Evolutionary conservation across 2,888 invertebrate genomes (phyloP).

Genomic region (Drosophila anomalipes): DNA sequence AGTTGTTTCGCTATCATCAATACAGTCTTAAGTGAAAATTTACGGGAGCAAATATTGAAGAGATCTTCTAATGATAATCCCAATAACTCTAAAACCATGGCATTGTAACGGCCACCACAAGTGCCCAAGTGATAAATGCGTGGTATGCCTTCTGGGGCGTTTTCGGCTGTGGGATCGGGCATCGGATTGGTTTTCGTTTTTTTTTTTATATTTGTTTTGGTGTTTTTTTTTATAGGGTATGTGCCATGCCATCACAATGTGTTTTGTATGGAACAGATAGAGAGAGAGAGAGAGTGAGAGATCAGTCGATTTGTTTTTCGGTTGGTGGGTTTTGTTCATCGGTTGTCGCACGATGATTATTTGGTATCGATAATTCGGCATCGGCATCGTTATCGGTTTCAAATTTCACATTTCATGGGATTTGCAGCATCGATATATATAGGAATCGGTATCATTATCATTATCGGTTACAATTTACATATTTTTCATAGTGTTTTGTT

Average conservation of each 20-base stretch:
- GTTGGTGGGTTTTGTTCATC: slow-evolving; percentile 39
- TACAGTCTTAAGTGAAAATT: slow-evolving; percentile 99
- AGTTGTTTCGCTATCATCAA: slow-evolving; percentile 99
- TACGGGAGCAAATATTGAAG: slow-evolving; percentile 99
- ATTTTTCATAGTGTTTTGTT: slow-evolving; percentile 40
- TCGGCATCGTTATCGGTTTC: slow-evolving; percentile 3
- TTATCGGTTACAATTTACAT: slow-evolving; percentile 23
- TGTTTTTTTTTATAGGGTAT: slow-evolving; percentile 39
- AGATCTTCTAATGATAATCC: slow-evolving; percentile 99
- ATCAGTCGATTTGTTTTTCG: slow-evolving; percentile 44
- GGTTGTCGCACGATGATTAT: slow-evolving; percentile 42
- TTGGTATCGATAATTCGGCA: not conserved
- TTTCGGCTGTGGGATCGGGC: slow-evolving; percentile 73
- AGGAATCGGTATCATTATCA: slow-evolving; percentile 12
- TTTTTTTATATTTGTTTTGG: not conserved
- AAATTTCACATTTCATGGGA: slow-evolving; percentile 9
- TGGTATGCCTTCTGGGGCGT: slow-evolving; percentile 95
- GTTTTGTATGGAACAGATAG: slow-evolving; percentile 48
- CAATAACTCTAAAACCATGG: slow-evolving; percentile 99
- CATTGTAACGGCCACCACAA: slow-evolving; percentile 99
- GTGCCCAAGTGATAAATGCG: slow-evolving; percentile 99
- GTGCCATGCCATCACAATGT: slow-evolving; percentile 71
- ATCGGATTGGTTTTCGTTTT: slow-evolving; percentile 35
- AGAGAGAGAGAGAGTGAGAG: slow-evolving; percentile 4
- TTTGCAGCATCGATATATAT: slow-evolving; percentile 34